Conservation (phyloP, 2,797 vertebrate genomes). For the Anniella stebbinsi region DNA sequence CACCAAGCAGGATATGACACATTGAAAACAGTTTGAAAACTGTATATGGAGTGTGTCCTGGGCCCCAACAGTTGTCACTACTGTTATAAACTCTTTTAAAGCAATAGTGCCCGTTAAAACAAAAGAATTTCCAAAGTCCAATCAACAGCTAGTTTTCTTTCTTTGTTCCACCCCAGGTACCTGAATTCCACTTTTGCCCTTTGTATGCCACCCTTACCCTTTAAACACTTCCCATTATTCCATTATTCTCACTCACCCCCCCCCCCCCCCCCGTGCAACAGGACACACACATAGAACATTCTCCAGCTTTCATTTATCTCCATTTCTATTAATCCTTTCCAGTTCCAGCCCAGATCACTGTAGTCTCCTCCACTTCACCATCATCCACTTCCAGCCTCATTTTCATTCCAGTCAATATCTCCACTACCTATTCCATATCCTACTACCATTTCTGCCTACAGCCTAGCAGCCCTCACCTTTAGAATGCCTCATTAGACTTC, state of each 20-base stretch:
- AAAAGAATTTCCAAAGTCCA: neutral
- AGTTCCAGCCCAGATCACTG: neutral
- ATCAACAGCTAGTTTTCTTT: neutral
- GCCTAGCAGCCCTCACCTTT: neutral
- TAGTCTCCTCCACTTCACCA: neutral
- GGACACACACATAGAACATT: neutral
- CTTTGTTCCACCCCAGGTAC: neutral
- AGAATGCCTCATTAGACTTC: constrained; percentile 16
- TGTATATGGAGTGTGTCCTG: too few species aligned
- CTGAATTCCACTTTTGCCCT: neutral
- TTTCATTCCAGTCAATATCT: neutral
- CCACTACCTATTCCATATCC: neutral
- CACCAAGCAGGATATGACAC: too few species aligned
- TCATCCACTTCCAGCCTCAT: neutral
- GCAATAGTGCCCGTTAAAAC: neutral
- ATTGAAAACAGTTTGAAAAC: too few species aligned
- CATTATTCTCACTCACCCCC: too few species aligned
- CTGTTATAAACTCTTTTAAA: too few species aligned
- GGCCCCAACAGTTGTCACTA: too few species aligned
- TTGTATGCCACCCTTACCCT: neutral
- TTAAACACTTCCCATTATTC: neutral
- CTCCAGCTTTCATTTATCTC: neutral
- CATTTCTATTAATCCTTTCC: neutral
- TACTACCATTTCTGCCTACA: neutral
- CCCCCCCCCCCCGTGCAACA: neutral